Evolutionary conservation across 2,888 invertebrate genomes (phyloP).

Genomic region (Oxytorus armatus): DNA sequence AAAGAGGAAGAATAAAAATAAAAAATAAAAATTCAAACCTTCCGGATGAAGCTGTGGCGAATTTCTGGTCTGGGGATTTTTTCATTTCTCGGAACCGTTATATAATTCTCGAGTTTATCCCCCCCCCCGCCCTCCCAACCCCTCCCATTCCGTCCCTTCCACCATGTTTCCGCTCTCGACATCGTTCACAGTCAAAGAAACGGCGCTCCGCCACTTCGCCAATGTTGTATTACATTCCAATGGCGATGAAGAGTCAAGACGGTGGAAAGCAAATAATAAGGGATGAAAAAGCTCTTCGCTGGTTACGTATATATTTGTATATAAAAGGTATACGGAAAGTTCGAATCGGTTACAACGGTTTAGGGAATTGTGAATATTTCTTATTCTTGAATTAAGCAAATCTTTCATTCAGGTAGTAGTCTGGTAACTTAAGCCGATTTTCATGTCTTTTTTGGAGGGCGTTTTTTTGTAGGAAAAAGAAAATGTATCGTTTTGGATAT

Average conservation of each 20-base stretch:
- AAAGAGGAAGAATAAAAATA: constrained; percentile 51
- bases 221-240: constrained; percentile 58
- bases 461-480: too few relatives aligned
- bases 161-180: constrained; percentile 64
- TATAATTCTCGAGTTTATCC: constrained; percentile 23
- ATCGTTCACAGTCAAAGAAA: constrained; percentile 75
- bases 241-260: constrained; percentile 8
- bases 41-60: constrained; percentile 60
- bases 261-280: constrained; percentile 19
- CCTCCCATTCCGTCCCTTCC: background rate
- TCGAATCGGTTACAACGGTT: too few relatives aligned
- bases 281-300: background rate
- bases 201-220: constrained; percentile 60
- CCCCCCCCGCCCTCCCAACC: background rate
- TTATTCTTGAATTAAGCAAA: too few relatives aligned
- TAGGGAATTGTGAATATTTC: too few relatives aligned
- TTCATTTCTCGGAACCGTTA: constrained; percentile 69
- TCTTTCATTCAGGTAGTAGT: too few relatives aligned
- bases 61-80: constrained; percentile 75
- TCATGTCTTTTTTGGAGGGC: too few relatives aligned
- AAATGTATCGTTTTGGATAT: too few relatives aligned
- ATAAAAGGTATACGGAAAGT: too few relatives aligned
- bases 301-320: background rate
- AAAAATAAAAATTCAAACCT: constrained; percentile 64
- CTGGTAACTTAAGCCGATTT: too few relatives aligned